These are phyloP conservation scores for Anguilla marmorata DNA, from an alignment of 2,797 vertebrate genomes.

Conservation along the genomic window DNA sequence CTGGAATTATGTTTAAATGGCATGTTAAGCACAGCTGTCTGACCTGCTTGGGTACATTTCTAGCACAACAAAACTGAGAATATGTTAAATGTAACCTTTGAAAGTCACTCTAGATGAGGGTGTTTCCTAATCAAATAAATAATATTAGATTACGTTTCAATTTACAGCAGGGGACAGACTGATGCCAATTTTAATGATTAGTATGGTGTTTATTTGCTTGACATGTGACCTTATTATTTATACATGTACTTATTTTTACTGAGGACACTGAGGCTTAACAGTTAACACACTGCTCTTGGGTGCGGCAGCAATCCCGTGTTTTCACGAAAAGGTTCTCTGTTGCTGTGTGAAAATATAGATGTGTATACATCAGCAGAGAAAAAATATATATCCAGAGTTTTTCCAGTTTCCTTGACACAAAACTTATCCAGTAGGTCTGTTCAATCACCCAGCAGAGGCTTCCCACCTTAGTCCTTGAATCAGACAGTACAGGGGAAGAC, in stretches of 20 bases:
- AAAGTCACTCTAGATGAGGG: background rate
- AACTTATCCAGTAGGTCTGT: constrained; percentile 50
- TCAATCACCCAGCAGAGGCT: constrained; percentile 55
- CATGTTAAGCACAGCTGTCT: background rate
- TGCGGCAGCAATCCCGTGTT: background rate
- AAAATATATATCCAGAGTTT: background rate
- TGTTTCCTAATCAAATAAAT: background rate
- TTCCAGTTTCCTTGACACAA: constrained; percentile 30
- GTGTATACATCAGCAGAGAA: background rate
- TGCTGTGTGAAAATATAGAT: background rate
- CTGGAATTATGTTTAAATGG: background rate
- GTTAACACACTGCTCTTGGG: background rate
- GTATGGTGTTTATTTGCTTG: background rate
- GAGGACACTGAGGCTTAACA: background rate
- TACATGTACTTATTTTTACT: background rate
- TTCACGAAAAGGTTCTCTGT: background rate
- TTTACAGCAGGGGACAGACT: background rate
- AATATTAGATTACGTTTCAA: background rate
- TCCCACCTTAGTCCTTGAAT: constrained; percentile 51
- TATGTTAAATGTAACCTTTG: background rate
- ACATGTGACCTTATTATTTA: background rate
- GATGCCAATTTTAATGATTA: background rate
- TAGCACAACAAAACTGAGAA: background rate
- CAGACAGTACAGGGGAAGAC: constrained; percentile 47
- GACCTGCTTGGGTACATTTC: background rate